Evolutionary conservation across 2,888 invertebrate genomes (phyloP).

Genomic region (Meliscaeva auricollis): DNA sequence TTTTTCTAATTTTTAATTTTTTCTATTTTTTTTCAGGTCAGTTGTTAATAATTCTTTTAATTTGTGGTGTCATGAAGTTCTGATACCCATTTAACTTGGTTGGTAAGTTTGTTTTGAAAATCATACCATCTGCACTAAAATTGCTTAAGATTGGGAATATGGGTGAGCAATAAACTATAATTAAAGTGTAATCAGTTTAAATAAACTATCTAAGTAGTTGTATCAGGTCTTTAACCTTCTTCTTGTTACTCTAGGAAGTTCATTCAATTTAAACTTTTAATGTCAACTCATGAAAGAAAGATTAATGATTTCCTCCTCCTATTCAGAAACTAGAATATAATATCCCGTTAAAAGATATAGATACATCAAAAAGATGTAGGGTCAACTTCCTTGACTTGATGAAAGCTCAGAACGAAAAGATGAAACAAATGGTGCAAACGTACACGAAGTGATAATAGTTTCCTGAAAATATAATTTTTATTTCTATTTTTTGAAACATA

Average conservation of each 20-base stretch:
- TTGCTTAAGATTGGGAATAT: conserved; percentile 18
- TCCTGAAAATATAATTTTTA: conserved; percentile 35
- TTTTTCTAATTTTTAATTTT: conserved; percentile 28
- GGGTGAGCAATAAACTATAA: conserved; percentile 4
- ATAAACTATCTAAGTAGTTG: background rate
- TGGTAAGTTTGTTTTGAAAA: conserved; percentile 46
- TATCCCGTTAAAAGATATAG: conserved; percentile 8
- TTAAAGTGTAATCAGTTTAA: conserved; percentile 44
- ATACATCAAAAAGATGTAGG: background rate
- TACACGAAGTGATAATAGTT: conserved; percentile 21
- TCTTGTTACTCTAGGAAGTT: background rate
- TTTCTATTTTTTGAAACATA: conserved; percentile 26
- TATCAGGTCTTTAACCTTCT: conserved; percentile 7
- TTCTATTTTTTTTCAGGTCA: conserved; percentile 59
- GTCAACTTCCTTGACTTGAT: conserved; percentile 17
- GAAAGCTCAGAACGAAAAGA: background rate
- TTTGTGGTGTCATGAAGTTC: conserved; percentile 58
- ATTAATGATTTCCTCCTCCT: conserved; percentile 49
- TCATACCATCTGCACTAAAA: conserved; percentile 10
- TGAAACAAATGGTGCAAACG: background rate
- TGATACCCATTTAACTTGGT: conserved; percentile 27
- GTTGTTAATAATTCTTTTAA: conserved; percentile 54
- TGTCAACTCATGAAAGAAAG: conserved; percentile 37
- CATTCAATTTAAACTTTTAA: conserved; percentile 35
- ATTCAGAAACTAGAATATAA: background rate